Base-by-base conservation (phyloP, 37 sponge, comb jelly and placozoan species). In the Cladorhizidae sp. region DNA sequence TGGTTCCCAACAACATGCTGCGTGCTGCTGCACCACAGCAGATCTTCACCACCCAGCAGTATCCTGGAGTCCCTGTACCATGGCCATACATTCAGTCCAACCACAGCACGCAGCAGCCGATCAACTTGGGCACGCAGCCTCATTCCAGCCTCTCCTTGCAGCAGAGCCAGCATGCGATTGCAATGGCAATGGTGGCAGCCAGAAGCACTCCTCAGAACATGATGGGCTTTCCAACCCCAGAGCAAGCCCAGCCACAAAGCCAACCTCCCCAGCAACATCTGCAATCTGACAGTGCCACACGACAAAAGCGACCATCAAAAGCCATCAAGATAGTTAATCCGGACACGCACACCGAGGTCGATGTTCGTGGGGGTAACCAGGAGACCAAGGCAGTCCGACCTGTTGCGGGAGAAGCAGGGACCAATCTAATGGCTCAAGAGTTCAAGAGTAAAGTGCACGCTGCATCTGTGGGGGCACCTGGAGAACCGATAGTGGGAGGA, bases 301-400 rank as follows among this genome's bases (percentile, higher is more conserved):
- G 64, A 12, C 22, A 15, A 31, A 72, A 67, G 45, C 21, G 36
- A 40, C 43, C 17, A 26, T 77, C 78, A 25, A 56, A 61, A 32
- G 91, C 91, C 28, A 64, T 90, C 23, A 80, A 64, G 6, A 90
- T 90, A 33, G 67, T 81, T 15, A 74, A 90, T 45, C 91, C 91
- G 20, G 49, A 74, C 43, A 88, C 91, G 5, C 81, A 82, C 2
- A 73, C 73, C 1, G 89, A 82, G 26, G 89, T 88, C 12, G 52
- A 61, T 32, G 37, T 80, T 2, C 21, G 22, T 25, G 31, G 42
- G 12, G 45, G 9, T 35, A 64, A 49, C 2, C 50, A 75, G 21
- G 42, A 1, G 0, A 29, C 35, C 29, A 20, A 25, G 14, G 49
- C 56, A 29, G 11, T n/a, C 6, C 40, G 5, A 11, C 56, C 71